These are phyloP conservation scores for Drosophila ambigua DNA, from an alignment of 1,140 invertebrate species.

Conservation along the genomic window DNA sequence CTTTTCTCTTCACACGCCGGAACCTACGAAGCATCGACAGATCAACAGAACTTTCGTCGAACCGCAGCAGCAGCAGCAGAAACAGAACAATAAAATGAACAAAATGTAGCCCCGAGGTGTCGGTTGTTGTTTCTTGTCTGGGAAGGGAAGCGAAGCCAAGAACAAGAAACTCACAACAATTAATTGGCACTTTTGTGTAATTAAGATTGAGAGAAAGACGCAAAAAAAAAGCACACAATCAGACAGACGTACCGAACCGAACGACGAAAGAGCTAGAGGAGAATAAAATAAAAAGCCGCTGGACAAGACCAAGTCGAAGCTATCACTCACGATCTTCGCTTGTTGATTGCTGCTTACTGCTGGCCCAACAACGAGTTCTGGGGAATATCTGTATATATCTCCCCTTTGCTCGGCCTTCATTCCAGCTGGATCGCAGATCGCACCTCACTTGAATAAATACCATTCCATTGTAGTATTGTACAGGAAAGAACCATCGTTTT, in stretches of 20 bases:
- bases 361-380: constrained; percentile 23
- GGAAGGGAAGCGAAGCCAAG: constrained; percentile 28
- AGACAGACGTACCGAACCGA: constrained; percentile 24
- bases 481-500: background rate
- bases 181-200: constrained; percentile 77
- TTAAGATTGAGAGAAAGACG: constrained; percentile 72
- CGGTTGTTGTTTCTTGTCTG: constrained; percentile 4
- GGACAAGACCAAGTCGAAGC: constrained; percentile 22
- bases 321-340: constrained; percentile 51
- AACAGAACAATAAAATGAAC: constrained; percentile 12
- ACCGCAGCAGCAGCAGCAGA: constrained; percentile 30
- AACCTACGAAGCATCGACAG: constrained; percentile 25
- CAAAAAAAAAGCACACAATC: constrained; percentile 31
- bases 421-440: background rate
- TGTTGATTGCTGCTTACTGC: background rate
- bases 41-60: constrained; percentile 25
- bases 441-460: constrained; percentile 19
- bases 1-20: constrained; percentile 57
- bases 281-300: constrained; percentile 13
- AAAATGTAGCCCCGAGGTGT: constrained; percentile 25
- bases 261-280: constrained; percentile 4
- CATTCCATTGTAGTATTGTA: background rate
- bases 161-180: constrained; percentile 54
- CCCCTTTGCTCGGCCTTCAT: background rate
- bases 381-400: background rate